Base-by-base conservation (phyloP, 1,140 invertebrate species). In the Drosophila saltans region DNA sequence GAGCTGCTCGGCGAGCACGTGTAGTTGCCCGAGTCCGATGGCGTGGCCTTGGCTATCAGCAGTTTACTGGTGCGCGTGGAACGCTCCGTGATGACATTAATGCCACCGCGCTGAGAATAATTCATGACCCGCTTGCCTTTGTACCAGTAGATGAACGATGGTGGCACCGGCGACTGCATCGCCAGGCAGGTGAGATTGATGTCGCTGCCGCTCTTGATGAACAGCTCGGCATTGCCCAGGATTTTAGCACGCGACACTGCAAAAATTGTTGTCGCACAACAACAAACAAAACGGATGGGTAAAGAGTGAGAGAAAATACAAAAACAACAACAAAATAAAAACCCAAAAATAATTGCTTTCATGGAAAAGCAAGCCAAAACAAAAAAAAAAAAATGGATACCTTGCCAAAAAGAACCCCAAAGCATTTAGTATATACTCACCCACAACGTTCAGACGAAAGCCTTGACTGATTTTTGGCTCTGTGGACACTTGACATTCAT, bases 141-240 rank as follows among this genome's bases (percentile, higher is more conserved):
- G 92, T 98, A 97, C 97, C 97, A 98, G 93, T 97, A 98, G 91
- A 98, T 97, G 93, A 97, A 98, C 84, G 95, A 95, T 36, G 97
- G 97, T 24, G 97, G 97, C 85, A 97, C 96, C 2, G 97, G 96
- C 61, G 96, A 97, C 92, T 97, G 96, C 81, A 95, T 94, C 6
- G 97, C 97, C 75, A 96, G 94, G 93, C 97, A 98, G 66, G 97
- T 98, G 80, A 98, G 94, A 93, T 97, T 98, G 92, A 98, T 97
- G 93, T 97, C 97, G 80, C 96, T 97, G 56, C 97, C 97, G 82
- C 96, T 97, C 83, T 97, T 96, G 91, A 98, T 96, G 93, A 96
- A 97, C 78, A 97, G 93, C 92, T 97, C 97, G 10, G 96, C 94
- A 80, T 96, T 97, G 26, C 96, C 97, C 75, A 96, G 93, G 82